Percentiles rank a stretch among this genome's conserved stretches.
Evolutionary conservation across 2,888 invertebrate species (phyloP).

Genomic region (Philonicus albiceps): DNA sequence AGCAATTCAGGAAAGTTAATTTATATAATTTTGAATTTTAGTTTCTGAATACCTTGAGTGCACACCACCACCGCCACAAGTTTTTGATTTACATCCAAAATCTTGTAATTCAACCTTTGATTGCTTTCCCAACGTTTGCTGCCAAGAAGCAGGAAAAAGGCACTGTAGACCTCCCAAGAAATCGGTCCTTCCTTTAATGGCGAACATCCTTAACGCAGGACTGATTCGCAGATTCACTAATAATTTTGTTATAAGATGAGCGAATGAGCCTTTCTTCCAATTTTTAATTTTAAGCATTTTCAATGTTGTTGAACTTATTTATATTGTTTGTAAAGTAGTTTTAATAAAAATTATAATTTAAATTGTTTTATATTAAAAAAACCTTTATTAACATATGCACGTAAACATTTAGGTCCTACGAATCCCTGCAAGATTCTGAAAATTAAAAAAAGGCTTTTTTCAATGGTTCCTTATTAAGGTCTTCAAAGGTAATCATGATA

Average conservation of each 20-base stretch:
- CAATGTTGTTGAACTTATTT: neutral
- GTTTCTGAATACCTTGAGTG: conserved; percentile 76
- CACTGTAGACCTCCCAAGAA: conserved; percentile 78
- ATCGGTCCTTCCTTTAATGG: conserved; percentile 73
- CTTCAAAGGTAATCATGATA: neutral
- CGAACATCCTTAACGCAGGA: conserved; percentile 64
- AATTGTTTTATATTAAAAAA: too few relatives aligned
- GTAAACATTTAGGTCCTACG: too few relatives aligned
- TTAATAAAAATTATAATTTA: neutral
- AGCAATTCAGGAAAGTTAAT: conserved; percentile 52
- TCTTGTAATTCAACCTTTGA: conserved; percentile 75
- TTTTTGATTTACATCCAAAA: conserved; percentile 75
- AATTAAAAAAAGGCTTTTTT: neutral
- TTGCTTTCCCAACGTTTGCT: conserved; percentile 82
- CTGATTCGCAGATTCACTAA: conserved; percentile 60
- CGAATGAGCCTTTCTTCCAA: neutral
- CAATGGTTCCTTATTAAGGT: neutral
- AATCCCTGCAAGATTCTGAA: neutral
- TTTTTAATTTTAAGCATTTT: neutral
- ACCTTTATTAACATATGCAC: too few relatives aligned
- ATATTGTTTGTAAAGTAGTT: neutral
- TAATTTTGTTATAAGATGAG: neutral
- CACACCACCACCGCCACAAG: conserved; percentile 72
- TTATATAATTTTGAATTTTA: conserved; percentile 54
- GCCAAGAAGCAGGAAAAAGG: conserved; percentile 76